Base-by-base conservation (phyloP, 2,888 invertebrate species). In the Cabera pusaria region DNA sequence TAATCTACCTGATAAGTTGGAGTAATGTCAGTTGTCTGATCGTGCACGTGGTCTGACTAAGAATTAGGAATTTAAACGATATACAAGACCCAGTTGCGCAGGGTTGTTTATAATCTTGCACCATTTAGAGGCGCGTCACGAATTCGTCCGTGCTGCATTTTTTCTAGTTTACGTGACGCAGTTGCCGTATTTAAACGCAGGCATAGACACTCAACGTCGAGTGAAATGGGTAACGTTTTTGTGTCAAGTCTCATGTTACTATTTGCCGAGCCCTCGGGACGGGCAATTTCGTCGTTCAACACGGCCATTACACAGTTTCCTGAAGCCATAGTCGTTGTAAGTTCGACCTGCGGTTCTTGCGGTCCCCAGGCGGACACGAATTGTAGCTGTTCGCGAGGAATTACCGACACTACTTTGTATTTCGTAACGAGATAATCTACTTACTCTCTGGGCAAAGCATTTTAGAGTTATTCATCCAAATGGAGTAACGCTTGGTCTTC, bases 61-160 rank as follows among this genome's bases (percentile, higher is more conserved):
- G 64, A 77, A 76, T 78, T 75, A 70, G 60, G 52, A 56, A 66
- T 70, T 68, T 72, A 64, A 77, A 70, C 55, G n/a, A n/a, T 64
- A 69, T 70, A 72, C 63, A 67, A 72, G 37, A 23, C 39, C 26
- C 38, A 22, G 38, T 21, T 31, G 61, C 64, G 28, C 57, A 68
- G 61, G 71, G 72, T 67, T 69, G 64, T 57, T 54, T 57, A 63
- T 72, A 74, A 79, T 75, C 70, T 68, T 43, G 60, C 54, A 56
- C 69, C 72, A 76, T 87, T 83, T 72, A 74, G 64, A 82, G 74
- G 65, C 80, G 52, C 61, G 77, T 81, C 87, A 86, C 85, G 84
- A 66, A 47, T 58, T 52, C 45, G 53, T 58, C 29, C 32, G 26
- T 44, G 41, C 41, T 32, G 63, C 64, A 62, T 62, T 72, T 73